Conservation (phyloP, 2,113 vertebrate species). For the Apistogramma diplotaenia region DNA sequence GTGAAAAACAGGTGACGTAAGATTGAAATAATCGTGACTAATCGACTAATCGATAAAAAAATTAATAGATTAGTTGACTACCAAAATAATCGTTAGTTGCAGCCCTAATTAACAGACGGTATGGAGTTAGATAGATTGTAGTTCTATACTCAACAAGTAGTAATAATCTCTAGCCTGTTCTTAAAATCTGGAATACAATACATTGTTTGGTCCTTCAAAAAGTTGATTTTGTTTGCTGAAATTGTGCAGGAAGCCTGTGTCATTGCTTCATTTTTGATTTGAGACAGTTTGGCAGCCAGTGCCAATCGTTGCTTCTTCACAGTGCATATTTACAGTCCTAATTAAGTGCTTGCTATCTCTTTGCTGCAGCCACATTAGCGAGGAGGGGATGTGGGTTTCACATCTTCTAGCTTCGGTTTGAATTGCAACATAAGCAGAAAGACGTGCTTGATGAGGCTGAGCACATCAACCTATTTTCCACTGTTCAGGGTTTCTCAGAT, state of each 20-base stretch:
- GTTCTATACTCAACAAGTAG: background rate
- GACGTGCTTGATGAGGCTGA: background rate
- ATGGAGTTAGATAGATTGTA: background rate
- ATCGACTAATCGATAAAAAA: no score
- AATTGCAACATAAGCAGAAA: background rate
- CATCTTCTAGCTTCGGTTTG: background rate
- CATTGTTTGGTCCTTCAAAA: background rate
- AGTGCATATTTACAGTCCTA: background rate
- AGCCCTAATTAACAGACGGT: no score
- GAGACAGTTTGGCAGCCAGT: background rate
- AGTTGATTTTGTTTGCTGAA: background rate
- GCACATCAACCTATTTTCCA: background rate
- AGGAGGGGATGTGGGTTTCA: constrained; percentile 32
- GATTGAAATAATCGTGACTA: no score
- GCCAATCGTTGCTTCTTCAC: background rate
- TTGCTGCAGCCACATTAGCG: background rate
- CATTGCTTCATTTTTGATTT: background rate
- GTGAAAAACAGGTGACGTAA: no score
- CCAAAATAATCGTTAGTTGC: no score
- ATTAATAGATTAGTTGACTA: no score
- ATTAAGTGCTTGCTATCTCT: background rate
- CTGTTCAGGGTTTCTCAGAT: background rate
- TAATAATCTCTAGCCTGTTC: background rate
- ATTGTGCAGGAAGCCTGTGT: background rate
- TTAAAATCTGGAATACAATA: background rate